These are phyloP conservation scores for Eupithecia inturbata DNA, from an alignment of 2,888 invertebrate genomes.

Conservation along the genomic window DNA sequence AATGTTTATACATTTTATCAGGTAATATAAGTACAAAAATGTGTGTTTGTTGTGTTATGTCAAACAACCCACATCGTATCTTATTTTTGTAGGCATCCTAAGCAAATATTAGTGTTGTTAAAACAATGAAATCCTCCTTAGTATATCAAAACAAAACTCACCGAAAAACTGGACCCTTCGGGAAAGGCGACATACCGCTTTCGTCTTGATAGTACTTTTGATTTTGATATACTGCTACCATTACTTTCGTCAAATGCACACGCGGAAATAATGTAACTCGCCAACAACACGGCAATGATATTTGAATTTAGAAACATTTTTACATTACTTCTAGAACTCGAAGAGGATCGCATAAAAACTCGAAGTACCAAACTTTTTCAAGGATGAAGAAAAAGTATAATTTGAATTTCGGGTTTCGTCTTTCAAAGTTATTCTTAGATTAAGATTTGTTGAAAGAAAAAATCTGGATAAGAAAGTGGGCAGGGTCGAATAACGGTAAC, in stretches of 20 bases:
- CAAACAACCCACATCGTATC: slow-evolving; percentile 17
- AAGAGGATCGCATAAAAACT: slow-evolving; percentile 13
- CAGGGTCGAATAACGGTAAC: slow-evolving; percentile 45
- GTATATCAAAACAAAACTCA: slow-evolving; percentile 65
- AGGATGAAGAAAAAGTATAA: slow-evolving; percentile 7
- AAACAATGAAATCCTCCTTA: slow-evolving; percentile 1
- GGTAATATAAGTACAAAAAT: background rate
- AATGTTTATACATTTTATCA: slow-evolving; percentile 18
- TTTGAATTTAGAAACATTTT: slow-evolving; percentile 37
- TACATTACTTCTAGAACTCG: slow-evolving; percentile 11
- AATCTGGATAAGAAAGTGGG: slow-evolving; percentile 45
- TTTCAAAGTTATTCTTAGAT: slow-evolving; percentile 40
- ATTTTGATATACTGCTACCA: slow-evolving; percentile 25
- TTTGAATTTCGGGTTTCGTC: slow-evolving; percentile 38
- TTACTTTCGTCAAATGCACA: slow-evolving; percentile 38
- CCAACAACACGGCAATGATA: slow-evolving; percentile 35
- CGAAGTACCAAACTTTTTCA: slow-evolving; percentile 14
- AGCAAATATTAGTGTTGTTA: slow-evolving; percentile 11
- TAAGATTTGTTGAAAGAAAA: slow-evolving; percentile 36
- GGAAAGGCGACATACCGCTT: slow-evolving; percentile 88
- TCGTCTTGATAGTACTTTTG: slow-evolving; percentile 78
- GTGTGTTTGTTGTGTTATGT: background rate
- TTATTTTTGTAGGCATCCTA: slow-evolving; percentile 7
- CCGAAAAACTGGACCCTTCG: slow-evolving; percentile 88
- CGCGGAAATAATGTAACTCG: slow-evolving; percentile 30